These are phyloP conservation scores for Channa argus DNA, from an alignment of 2,113 vertebrate genomes.

Conservation along the genomic window DNA sequence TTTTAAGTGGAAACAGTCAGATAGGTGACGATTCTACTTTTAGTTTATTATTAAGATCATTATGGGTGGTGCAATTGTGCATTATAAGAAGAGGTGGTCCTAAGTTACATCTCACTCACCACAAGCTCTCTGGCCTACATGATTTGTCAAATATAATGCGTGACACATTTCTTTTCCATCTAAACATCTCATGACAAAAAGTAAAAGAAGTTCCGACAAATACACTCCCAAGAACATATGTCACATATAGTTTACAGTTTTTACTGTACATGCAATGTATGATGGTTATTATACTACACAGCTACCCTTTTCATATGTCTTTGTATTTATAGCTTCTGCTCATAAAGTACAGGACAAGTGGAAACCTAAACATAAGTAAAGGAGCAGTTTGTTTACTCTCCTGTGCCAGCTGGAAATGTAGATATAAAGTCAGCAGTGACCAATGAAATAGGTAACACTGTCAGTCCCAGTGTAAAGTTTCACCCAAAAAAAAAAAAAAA, in stretches of 20 bases:
- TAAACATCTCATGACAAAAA: conserved; percentile 45
- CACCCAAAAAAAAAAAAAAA: conserved; percentile 87
- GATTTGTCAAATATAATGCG: conserved; percentile 4
- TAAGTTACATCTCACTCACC: not conserved
- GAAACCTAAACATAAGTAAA: conserved; percentile 89
- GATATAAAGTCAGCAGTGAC: conserved; percentile 89
- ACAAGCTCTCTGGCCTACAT: not conserved
- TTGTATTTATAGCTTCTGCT: conserved; percentile 67
- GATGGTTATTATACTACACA: conserved; percentile 34
- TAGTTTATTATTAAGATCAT: no score
- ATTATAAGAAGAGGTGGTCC: no score
- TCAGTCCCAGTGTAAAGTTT: conserved; percentile 89
- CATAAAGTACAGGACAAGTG: conserved; percentile 85
- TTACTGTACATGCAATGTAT: no score
- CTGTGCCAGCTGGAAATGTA: conserved; percentile 84
- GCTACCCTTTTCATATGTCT: conserved; percentile 52
- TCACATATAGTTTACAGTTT: conserved; percentile 20
- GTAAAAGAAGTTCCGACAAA: conserved; percentile 43
- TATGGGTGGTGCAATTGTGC: no score
- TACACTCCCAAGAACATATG: conserved; percentile 11
- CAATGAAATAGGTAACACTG: conserved; percentile 83
- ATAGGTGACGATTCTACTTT: no score
- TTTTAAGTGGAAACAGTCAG: no score
- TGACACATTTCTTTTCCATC: conserved; percentile 34
- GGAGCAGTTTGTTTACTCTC: conserved; percentile 88